Percentiles rank a stretch among this genome's conserved stretches.
Conservation (phyloP, 2,888 invertebrate genomes). For the Adineta ricciae region DNA sequence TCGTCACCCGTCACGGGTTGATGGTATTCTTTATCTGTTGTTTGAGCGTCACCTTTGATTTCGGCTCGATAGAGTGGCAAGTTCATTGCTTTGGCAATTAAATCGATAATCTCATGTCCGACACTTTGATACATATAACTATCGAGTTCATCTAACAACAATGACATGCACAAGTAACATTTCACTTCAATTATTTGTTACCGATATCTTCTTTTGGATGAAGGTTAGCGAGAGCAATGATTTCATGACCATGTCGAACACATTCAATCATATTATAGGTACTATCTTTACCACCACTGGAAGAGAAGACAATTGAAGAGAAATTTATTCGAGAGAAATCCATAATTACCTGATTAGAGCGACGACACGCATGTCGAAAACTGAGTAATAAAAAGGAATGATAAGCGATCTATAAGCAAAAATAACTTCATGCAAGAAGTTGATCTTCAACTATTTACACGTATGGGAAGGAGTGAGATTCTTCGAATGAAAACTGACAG, state of each 20-base stretch:
- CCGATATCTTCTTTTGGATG: constrained; percentile 59
- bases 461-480: too few species aligned
- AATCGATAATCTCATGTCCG: constrained; percentile 81
- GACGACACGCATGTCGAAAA: background rate
- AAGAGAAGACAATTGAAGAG: background rate
- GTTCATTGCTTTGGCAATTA: constrained; percentile 83
- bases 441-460: too few species aligned
- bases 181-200: background rate
- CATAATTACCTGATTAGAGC: background rate
- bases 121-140: constrained; percentile 99
- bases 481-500: too few species aligned
- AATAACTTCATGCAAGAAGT: background rate
- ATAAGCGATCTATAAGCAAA: background rate
- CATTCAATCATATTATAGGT: constrained; percentile 98
- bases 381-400: background rate
- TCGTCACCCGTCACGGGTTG: constrained; percentile 68
- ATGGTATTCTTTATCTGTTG: constrained; percentile 55
- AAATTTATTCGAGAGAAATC: background rate
- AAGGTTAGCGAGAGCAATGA: constrained; percentile 90
- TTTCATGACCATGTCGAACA: constrained; percentile 80
- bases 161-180: background rate
- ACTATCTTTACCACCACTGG: constrained; percentile 96
- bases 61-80: constrained; percentile 74
- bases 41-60: constrained; percentile 74
- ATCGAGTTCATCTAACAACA: constrained; percentile 61